These are phyloP conservation scores for Scyliorhinus canicula DNA, from an alignment of 2,797 vertebrate species.

Conservation along the genomic window DNA sequence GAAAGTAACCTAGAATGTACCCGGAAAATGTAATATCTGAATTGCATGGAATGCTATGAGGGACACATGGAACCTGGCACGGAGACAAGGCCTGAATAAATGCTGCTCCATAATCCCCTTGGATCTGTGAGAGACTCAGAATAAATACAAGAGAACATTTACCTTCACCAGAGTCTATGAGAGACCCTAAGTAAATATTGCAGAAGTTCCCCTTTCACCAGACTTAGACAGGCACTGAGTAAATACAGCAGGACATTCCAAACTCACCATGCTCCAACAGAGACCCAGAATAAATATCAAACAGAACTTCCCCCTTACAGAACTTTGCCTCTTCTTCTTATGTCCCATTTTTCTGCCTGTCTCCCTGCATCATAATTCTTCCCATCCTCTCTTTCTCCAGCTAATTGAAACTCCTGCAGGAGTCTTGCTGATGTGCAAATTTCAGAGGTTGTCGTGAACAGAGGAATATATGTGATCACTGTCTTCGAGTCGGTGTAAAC, in stretches of 20 bases:
- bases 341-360: neutral
- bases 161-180: neutral
- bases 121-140: neutral
- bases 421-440: neutral
- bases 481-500: neutral
- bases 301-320: neutral
- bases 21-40: neutral
- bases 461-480: neutral
- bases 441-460: neutral
- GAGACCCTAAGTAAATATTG: slow-evolving; percentile 3
- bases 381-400: neutral
- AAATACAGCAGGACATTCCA: neutral
- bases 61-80: neutral
- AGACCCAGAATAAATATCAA: neutral
- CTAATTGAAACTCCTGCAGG: neutral
- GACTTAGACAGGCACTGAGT: neutral
- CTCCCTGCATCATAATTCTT: neutral
- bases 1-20: neutral
- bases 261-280: neutral
- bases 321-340: neutral
- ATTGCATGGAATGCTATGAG: neutral
- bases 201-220: neutral
- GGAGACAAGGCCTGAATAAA: neutral
- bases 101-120: neutral
- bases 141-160: slow-evolving; percentile 1